phyloP scores from a whole-genome alignment of 2,888 invertebrate genomes.

The Xanthostigma xanthostigma region DNA sequence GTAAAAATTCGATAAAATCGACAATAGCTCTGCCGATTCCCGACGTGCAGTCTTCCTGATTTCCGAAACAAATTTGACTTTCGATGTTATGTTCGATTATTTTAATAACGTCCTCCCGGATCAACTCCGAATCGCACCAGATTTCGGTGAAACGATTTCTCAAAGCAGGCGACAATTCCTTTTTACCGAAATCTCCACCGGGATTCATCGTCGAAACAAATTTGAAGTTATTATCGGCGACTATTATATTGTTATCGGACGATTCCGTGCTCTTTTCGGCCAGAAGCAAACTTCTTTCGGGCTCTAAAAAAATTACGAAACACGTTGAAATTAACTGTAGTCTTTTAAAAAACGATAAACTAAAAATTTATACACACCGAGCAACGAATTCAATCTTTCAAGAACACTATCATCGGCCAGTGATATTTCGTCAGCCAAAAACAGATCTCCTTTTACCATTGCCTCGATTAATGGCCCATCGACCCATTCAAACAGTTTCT shows the following conservation, averaged over 20 bases:
- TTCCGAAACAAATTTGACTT: slow-evolving; percentile 35
- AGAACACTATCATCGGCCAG: slow-evolving; percentile 96
- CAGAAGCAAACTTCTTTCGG: slow-evolving; percentile 77
- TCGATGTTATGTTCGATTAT: slow-evolving; percentile 63
- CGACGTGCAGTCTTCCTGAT: slow-evolving; percentile 35
- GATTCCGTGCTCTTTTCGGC: slow-evolving; percentile 74
- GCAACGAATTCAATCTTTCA: slow-evolving; percentile 88
- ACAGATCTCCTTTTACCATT: slow-evolving; percentile 76
- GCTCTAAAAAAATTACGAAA: slow-evolving; percentile 38
- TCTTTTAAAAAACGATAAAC: slow-evolving; percentile 3
- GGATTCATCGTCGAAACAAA: slow-evolving; percentile 99
- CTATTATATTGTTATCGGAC: slow-evolving; percentile 30
- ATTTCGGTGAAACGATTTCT: slow-evolving; percentile 97
- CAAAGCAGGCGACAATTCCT: slow-evolving; percentile 93
- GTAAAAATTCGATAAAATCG: slow-evolving; percentile 68
- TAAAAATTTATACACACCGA: slow-evolving; percentile 33
- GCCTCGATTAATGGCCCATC: slow-evolving; percentile 89
- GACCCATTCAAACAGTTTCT: slow-evolving; percentile 81
- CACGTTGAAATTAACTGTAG: slow-evolving; percentile 1
- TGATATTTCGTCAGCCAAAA: slow-evolving; percentile 97
- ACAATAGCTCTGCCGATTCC: slow-evolving; percentile 57
- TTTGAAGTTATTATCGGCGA: slow-evolving; percentile 59
- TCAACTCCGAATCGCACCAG: slow-evolving; percentile 77
- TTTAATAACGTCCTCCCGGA: slow-evolving; percentile 54
- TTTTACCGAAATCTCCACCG: slow-evolving; percentile 98